These are phyloP conservation scores for Heliconius melpomene DNA, from an alignment of 1,140 invertebrate species.

Conservation along the genomic window DNA sequence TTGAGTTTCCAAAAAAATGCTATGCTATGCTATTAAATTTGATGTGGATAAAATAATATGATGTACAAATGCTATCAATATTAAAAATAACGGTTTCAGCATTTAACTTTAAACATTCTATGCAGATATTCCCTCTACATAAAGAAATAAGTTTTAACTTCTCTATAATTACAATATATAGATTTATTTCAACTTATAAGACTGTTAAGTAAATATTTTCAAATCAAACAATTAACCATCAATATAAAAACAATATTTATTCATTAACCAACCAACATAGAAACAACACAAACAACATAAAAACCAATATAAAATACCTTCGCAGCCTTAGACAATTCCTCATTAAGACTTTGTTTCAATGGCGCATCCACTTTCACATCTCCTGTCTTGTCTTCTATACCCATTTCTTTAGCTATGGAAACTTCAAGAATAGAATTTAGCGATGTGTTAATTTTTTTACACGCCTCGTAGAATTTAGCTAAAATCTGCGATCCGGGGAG, in stretches of 20 bases:
- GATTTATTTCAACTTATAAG: no score
- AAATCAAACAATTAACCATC: no score
- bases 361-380: constrained; percentile 82
- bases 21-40: no score
- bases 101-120: no score
- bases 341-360: constrained; percentile 86
- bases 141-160: no score
- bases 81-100: no score
- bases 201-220: no score
- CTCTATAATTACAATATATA: no score
- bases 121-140: no score
- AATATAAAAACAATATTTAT: not conserved
- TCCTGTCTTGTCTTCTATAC: constrained; percentile 77
- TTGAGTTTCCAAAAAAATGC: no score
- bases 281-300: constrained; percentile 23
- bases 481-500: constrained; percentile 92
- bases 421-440: constrained; percentile 85
- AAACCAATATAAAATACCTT: constrained; percentile 73
- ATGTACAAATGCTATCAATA: no score
- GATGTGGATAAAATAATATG: no score
- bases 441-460: constrained; percentile 85
- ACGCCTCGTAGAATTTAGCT: constrained; percentile 94
- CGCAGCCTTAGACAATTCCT: constrained; percentile 91
- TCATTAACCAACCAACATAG: not conserved
- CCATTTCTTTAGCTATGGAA: constrained; percentile 85